Conservation (phyloP, 2,797 vertebrate genomes). For the Urophycis tenuis region DNA sequence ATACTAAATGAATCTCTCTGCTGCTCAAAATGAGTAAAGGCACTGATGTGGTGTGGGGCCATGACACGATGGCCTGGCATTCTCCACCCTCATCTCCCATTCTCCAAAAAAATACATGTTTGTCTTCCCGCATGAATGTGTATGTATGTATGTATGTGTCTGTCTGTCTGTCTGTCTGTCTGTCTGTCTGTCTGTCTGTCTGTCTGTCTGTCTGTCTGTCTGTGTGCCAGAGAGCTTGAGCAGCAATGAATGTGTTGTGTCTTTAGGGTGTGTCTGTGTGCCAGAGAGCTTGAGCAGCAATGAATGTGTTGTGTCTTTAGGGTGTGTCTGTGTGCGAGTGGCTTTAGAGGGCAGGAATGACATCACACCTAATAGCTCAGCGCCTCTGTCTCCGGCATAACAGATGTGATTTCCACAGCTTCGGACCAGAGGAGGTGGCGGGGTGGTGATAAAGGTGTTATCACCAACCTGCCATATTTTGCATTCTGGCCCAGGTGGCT, state of each 20-base stretch:
- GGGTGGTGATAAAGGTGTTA: background rate
- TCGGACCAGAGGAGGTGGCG: background rate
- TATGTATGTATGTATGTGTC: background rate
- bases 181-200: background rate
- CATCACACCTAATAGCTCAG: background rate
- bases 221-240: background rate
- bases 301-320: background rate
- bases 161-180: background rate
- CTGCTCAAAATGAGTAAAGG: slow-evolving; percentile 11
- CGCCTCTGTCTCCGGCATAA: background rate
- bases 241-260: background rate
- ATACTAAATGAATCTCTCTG: slow-evolving; percentile 37
- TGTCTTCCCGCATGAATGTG: too few species aligned
- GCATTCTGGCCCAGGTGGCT: slow-evolving; percentile 41
- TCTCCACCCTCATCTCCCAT: background rate
- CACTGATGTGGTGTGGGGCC: background rate
- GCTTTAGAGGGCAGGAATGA: background rate
- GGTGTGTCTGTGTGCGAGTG: background rate
- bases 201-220: background rate
- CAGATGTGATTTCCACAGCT: background rate
- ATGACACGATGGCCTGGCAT: background rate
- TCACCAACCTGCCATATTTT: slow-evolving; percentile 16
- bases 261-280: background rate
- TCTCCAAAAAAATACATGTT: background rate
- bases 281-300: too few species aligned